Base-by-base conservation (phyloP, 2,888 invertebrate genomes). In the Linnaemya tessellans region DNA sequence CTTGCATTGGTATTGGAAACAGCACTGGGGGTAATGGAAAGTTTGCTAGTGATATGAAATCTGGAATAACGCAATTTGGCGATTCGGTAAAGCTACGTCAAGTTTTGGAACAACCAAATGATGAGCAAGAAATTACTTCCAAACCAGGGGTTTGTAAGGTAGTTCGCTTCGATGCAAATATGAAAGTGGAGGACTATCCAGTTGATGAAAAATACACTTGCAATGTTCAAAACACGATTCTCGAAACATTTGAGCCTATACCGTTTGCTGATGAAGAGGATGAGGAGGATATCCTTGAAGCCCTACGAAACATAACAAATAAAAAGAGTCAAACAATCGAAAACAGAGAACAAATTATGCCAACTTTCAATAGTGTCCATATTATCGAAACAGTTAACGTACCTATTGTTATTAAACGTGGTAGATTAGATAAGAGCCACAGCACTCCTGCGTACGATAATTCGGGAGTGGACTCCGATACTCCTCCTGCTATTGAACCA, bases 391-490 rank as follows among this genome's bases (percentile, higher is more conserved):
- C 91, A 20, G 88, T 92, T 11, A 92, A 92, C 82, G 77, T 88
- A 10, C 89, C 91, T 8, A 84, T 91, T 5, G 77, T 89, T 46
- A 78, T 89, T n/a, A 89, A 92, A 11, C 89, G 93, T 41, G 95
- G 95, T 1, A 94, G 94, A 86, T 93, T 97, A 70, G 97, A 97
- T 93, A 97, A 97, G 92, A 96, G 96, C 88, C 95, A 96, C 91
- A 97, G 96, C 87, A 96, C 96, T n/a, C 97, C 97, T 1, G 96
- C 96, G 0, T 96, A 96, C 92, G 96, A 96, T 92, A 92, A 92
- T 84, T 92, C 92, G 0, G 93, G 94, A 64, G 94, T 92, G 78
- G 93, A 94, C 43, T 87, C 88, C 18, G 91, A 91, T 67, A 91
- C 90, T n/a, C 92, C 93, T 1, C 93, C 93, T 1, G 93, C 93